phyloP scores from a whole-genome alignment of 2,113 vertebrate species.

The Catharus bicknelli region DNA sequence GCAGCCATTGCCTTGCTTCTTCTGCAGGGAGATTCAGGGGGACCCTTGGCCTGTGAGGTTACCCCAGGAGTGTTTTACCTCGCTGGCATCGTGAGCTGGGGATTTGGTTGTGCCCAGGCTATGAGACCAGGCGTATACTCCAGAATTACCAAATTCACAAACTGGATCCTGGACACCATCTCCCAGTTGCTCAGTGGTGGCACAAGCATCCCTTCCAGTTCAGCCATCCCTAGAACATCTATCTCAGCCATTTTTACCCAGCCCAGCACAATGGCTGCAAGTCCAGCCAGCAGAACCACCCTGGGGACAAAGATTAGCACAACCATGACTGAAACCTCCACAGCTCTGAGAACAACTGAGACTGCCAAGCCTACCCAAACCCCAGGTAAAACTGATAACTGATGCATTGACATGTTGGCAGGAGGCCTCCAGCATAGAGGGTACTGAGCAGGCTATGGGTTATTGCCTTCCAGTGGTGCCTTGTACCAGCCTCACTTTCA shows the following conservation, averaged over 20 bases:
- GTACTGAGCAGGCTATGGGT: background rate
- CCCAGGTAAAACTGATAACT: conserved; percentile 59
- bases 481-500: conserved; percentile 81
- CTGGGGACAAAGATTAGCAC: background rate
- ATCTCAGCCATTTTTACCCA: background rate
- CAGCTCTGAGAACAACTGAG: background rate
- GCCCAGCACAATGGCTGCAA: background rate
- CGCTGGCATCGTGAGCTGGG: conserved; percentile 95
- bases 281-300: background rate
- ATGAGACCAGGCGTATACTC: conserved; percentile 88
- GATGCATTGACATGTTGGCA: background rate
- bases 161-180: conserved; percentile 84
- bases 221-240: background rate
- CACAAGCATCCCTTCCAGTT: background rate
- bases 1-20: background rate
- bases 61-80: conserved; percentile 87
- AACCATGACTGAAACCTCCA: background rate
- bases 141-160: conserved; percentile 81
- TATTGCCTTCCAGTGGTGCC: conserved; percentile 62
- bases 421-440: background rate
- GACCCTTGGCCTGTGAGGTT: conserved; percentile 91
- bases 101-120: conserved; percentile 88
- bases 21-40: conserved; percentile 92
- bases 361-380: conserved; percentile 5
- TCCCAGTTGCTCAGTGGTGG: background rate